Evolutionary conservation across 53 echinoderm and acorn worm species (phyloP), one percentile per base, ranked within the genome.

Genomic region (Pentamera pediparva): DNA sequence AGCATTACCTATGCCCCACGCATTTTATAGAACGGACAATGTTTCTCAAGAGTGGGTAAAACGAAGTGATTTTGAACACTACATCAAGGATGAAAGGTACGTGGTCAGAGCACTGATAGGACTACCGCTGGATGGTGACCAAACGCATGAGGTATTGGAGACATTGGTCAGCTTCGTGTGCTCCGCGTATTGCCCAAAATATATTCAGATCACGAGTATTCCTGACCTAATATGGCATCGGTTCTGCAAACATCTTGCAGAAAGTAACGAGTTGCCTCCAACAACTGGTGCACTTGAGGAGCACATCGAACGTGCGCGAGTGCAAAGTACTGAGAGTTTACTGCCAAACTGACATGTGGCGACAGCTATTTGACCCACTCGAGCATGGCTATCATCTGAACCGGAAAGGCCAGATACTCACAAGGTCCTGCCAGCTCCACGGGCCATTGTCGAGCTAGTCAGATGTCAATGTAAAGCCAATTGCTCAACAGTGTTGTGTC

Each of bases 221-320:
- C 59, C 59, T 41, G 43, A 41, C 15, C 9, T 67, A 39, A 1
- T 65, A 37, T 82, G 83, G 18, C 41, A 80, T 80, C 80, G 56
- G 3, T 74, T 80, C 61, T 73, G 73, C 73, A 80, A 59, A 25
- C 74, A 74, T 39, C 52, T 73, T 59, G 74, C 81, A n/a, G 81
- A 80, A 59, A 81, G 81, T 28, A 47, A 59, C 37, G 61, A 34
- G 19, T 40, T 75, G 20, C 82, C 64, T 37, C 81, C 73, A 0
- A 80, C 80, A 13, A 12, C n/a, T 20, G 74, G 59, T 74, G 81
- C 74, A 13, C 45, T 80, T 11, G 61, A 83, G 43, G 41, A 77
- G 32, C 75, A 82, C 39, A 76, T 76, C 12, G 36, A 59, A 13
- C 33, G 82, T 29, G 82, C 55, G 15, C 64, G 45, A 6, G 28